Conservation (phyloP, 1,140 invertebrate species). For the Atta colombica region DNA sequence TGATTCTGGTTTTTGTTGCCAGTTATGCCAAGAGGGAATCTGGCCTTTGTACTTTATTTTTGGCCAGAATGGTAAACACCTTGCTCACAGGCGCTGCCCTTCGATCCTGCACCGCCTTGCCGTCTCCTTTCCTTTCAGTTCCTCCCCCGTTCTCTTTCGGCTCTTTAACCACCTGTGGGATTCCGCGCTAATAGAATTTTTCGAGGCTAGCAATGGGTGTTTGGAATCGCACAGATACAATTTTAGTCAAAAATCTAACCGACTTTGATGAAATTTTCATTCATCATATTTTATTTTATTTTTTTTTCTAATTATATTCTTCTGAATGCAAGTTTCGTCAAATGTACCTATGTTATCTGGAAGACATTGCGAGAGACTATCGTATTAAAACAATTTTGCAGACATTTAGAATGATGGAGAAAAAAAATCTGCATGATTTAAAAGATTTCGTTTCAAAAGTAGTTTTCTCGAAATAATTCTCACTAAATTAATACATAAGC, state of each 20-base stretch:
- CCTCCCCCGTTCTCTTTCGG: conserved; percentile 53
- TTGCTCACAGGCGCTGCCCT: conserved; percentile 84
- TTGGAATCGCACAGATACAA: background rate
- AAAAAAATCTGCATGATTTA: background rate
- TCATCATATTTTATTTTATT: background rate
- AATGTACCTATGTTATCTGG: background rate
- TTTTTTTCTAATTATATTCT: background rate
- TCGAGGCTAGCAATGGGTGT: background rate
- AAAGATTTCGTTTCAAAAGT: background rate
- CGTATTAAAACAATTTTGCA: background rate
- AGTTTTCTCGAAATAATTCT: background rate
- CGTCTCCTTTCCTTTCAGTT: conserved; percentile 57
- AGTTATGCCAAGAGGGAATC: conserved; percentile 74
- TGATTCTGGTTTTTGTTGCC: conserved; percentile 81
- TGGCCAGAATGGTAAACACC: conserved; percentile 84
- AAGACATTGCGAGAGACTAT: background rate
- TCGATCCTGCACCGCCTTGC: conserved; percentile 70
- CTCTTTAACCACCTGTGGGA: conserved; percentile 51
- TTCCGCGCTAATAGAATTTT: conserved; percentile 42
- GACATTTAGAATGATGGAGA: background rate
- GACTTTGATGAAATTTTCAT: background rate
- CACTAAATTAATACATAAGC: background rate
- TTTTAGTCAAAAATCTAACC: background rate
- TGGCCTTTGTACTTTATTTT: conserved; percentile 83
- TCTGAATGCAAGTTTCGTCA: background rate